Evolutionary conservation across 2,113 vertebrate genomes (phyloP).

Genomic region (Rallus limicola): DNA sequence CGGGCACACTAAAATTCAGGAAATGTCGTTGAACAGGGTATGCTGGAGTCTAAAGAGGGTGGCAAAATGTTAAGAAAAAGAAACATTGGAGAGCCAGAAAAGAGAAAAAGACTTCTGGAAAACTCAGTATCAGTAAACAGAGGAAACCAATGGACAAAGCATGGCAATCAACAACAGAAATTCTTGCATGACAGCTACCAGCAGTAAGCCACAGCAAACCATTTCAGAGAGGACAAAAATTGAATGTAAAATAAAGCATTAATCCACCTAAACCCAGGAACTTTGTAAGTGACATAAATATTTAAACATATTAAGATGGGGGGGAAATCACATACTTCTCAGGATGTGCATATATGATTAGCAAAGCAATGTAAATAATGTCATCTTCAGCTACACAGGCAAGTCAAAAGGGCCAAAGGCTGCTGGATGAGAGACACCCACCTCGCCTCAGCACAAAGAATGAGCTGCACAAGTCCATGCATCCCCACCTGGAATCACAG

Average conservation of each 20-base stretch:
- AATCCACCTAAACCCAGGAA: background rate
- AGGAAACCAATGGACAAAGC: background rate
- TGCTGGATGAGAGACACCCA: fast-evolving
- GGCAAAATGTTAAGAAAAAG: background rate
- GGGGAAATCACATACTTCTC: background rate
- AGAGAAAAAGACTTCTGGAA: background rate
- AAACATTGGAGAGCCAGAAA: background rate
- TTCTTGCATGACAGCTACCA: background rate
- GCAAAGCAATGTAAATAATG: background rate
- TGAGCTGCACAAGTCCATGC: background rate
- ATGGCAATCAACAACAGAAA: background rate
- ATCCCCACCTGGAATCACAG: too few species aligned
- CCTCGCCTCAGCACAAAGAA: background rate
- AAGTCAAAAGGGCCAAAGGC: background rate
- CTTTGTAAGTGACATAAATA: background rate
- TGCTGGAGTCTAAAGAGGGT: background rate
- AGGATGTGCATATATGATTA: too few species aligned
- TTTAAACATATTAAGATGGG: background rate
- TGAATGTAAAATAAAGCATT: background rate
- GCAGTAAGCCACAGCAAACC: background rate
- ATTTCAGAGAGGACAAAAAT: background rate
- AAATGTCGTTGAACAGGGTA: background rate
- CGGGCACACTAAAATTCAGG: background rate
- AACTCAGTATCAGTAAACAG: background rate
- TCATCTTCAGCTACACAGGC: background rate